Base-by-base conservation (phyloP, 2,113 vertebrate genomes). In the Lichenostomus cassidix region DNA sequence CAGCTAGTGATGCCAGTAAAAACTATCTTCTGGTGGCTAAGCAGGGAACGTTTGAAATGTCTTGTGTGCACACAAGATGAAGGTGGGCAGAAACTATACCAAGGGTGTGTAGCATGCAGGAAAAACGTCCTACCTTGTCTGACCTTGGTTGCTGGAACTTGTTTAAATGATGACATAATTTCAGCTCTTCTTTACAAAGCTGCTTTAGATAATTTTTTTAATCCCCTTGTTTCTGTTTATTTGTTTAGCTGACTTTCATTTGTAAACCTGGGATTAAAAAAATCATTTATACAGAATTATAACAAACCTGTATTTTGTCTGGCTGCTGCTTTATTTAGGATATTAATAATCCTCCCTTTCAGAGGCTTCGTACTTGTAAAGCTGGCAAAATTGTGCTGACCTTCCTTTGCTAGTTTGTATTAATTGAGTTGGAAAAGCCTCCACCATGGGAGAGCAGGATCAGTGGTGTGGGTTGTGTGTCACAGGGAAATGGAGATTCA, bases 191-290 rank as follows among this genome's bases (percentile, higher is more conserved):
- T 86, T 89, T 68, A 94, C 81, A 95, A 96, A 96, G 83, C 94
- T 93, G 95, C 79, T 96, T 95, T 95, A 91, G 70, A 77, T 80
- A 92, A 85, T 59, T 75, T 41, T 87, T 91, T 95, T 94, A 95
- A 97, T 96, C 96, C 82, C 59, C 69, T 76, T 93, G 75, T 96
- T 94, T 91, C 74, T 74, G 31, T 89, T 85, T 84, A 90, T 95
- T 95, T 91, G 60, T 94, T 94, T 85, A 78, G 63, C 63, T 92
- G 90, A 83, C 49, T 92, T 92, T 65, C 55, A 87, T 96, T 96
- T 87, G 79, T 95, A 94, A 89, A 86, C 68, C 63, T 47, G 35
- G 75, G 75, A 95, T 95, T 91, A 24, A 90, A 95, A 93, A 85
- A 94, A 59, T 59, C 8, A 64, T 86, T 96, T 92, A 76, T 90